Evolutionary conservation across 1,140 invertebrate genomes (phyloP).

Genomic region (Drosophila varians): DNA sequence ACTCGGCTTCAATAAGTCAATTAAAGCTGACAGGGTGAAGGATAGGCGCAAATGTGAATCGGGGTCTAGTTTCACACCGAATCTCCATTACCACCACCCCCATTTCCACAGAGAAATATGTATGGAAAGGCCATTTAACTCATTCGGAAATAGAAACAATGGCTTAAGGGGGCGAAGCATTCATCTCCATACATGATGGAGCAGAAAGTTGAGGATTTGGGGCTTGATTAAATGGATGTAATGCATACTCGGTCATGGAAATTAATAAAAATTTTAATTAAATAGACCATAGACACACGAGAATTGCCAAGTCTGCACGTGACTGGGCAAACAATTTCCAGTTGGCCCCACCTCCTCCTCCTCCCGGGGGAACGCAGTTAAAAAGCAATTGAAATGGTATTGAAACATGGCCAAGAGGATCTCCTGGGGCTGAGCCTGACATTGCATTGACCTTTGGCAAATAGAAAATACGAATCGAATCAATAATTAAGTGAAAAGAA

Average conservation of each 20-base stretch:
- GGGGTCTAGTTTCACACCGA: slow-evolving; percentile 12
- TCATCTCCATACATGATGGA: slow-evolving; percentile 28
- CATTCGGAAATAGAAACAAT: slow-evolving; percentile 19
- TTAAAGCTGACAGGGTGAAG: slow-evolving; percentile 40
- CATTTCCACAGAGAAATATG: not conserved
- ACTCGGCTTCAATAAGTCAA: slow-evolving; percentile 40
- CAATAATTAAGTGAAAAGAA: slow-evolving; percentile 73
- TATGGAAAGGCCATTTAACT: slow-evolving; percentile 2
- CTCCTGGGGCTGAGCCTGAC: slow-evolving; percentile 51
- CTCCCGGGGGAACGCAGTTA: slow-evolving; percentile 51
- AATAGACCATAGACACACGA: slow-evolving; percentile 24
- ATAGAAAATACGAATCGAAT: slow-evolving; percentile 62
- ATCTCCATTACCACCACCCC: slow-evolving; percentile 4
- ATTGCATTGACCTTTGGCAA: slow-evolving; percentile 72
- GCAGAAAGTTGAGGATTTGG: slow-evolving; percentile 13
- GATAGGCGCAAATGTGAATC: slow-evolving; percentile 36
- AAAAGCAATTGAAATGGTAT: slow-evolving; percentile 68
- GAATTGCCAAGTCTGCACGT: slow-evolving; percentile 55
- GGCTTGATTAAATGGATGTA: slow-evolving; percentile 9
- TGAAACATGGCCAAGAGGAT: slow-evolving; percentile 43
- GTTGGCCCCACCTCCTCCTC: slow-evolving; percentile 11
- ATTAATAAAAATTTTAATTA: slow-evolving; percentile 73
- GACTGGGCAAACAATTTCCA: slow-evolving; percentile 56
- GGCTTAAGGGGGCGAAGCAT: slow-evolving; percentile 13
- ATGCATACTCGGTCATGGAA: slow-evolving; percentile 41